These are phyloP conservation scores for Drosophila mauritiana DNA, from an alignment of 1,140 invertebrate species.

Conservation along the genomic window DNA sequence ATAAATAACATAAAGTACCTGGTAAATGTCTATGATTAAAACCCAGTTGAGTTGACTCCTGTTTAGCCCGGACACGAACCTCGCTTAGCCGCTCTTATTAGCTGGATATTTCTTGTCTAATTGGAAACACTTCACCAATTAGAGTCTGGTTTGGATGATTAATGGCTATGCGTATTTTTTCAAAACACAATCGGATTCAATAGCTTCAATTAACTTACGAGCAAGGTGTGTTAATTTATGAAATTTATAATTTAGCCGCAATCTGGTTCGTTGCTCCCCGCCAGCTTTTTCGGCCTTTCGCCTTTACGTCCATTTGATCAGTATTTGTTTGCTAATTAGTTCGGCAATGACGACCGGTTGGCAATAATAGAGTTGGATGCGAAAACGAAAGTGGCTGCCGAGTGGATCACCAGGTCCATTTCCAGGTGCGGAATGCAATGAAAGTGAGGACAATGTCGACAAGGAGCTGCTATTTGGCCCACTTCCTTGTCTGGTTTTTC, in stretches of 20 bases:
- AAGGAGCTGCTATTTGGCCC: constrained; percentile 22
- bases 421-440: constrained; percentile 19
- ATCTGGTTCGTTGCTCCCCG: constrained; percentile 4
- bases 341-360: constrained; percentile 36
- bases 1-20: no score
- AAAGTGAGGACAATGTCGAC: constrained; percentile 37
- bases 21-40: not conserved
- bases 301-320: constrained; percentile 11
- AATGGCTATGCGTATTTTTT: constrained; percentile 30
- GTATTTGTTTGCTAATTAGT: constrained; percentile 51
- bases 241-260: constrained; percentile 24
- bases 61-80: constrained; percentile 8
- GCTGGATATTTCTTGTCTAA: constrained; percentile 7
- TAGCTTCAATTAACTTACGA: constrained; percentile 45
- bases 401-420: not conserved
- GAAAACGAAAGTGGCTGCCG: constrained; percentile 44
- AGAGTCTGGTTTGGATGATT: constrained; percentile 29
- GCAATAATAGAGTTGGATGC: constrained; percentile 31
- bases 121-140: constrained; percentile 39
- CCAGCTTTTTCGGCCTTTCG: not conserved
- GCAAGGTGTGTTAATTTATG: constrained; percentile 33
- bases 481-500: constrained; percentile 34
- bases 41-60: not conserved
- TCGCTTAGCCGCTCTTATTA: not conserved
- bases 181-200: constrained; percentile 13